Base-by-base conservation (phyloP, 2,797 vertebrate genomes). In the Parambassis ranga region DNA sequence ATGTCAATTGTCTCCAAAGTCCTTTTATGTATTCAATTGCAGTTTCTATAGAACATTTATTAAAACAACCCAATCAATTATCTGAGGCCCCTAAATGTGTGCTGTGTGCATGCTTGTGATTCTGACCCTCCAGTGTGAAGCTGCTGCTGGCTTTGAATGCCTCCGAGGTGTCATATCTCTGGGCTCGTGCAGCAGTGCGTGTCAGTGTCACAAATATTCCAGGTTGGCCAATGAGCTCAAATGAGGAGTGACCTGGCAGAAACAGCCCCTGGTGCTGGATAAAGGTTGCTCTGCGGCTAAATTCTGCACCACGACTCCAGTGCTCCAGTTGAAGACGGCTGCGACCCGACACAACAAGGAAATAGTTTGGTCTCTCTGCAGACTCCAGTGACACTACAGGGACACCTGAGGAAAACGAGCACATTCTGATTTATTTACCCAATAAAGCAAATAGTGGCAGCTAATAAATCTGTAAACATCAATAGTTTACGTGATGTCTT, bases 351-450 rank as follows among this genome's bases (percentile, higher is more conserved):
- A 95, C 91, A 0, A 82, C 94, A 16, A 99, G 90, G 85, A 98
- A 99, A 84, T 94, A 98, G 89, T 98, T 99, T 20, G 98, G 97
- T 50, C 98, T 94, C 86, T 98, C 96, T 2, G 97, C 96, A 65
- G 96, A 98, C 75, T 98, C 98, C 77, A 99, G 77, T 1, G 96
- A 99, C 81, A 98, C 90, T 42, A 95, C 88, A 20, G 94, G 91
- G 14, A 93, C 65, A 15, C 95, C 98, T 99, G 78, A 5, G 14
- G 30, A 20, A 50, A 39, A 63, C 1, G 24, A 55, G 15, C 0
- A 3, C 43, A 43, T 2, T 9, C 4, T 10, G 1, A 5, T 49
- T 59, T 56, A 52, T 59, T 37, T 23, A 19, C 2, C 1, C 1
- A 2, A 16, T 22, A 46, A 35, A 14, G n/a, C 5, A 41, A 14